Conservation (phyloP, 2,113 vertebrate species). For the Gobio gobio region DNA sequence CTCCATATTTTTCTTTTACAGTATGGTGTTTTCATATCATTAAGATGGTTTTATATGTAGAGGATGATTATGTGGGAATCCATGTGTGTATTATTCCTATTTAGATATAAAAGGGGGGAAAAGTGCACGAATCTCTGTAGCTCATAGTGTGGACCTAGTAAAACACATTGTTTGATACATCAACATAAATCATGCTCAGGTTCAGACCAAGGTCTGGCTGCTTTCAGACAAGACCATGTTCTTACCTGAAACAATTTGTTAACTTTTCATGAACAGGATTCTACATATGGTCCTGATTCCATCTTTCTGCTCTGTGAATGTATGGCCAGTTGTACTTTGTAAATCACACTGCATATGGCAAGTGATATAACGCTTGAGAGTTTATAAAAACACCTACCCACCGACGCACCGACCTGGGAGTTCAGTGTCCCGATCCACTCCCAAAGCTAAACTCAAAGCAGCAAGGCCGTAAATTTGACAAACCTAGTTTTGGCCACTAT, state of each 20-base stretch:
- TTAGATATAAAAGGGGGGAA: neutral
- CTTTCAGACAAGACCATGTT: slow-evolving; percentile 31
- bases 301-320: slow-evolving; percentile 42
- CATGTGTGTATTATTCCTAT: neutral
- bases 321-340: slow-evolving; percentile 44
- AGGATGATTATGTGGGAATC: neutral
- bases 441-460: slow-evolving; percentile 31
- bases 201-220: slow-evolving; percentile 47
- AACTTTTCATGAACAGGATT: slow-evolving; percentile 44
- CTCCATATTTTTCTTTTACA: neutral
- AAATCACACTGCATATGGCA: slow-evolving; percentile 46
- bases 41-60: neutral
- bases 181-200: slow-evolving; percentile 46
- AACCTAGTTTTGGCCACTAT: slow-evolving; percentile 13
- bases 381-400: slow-evolving; percentile 42
- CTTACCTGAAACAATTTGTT: slow-evolving; percentile 43
- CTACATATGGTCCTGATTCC: slow-evolving; percentile 56
- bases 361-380: slow-evolving; percentile 25
- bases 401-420: neutral
- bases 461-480: slow-evolving; percentile 6
- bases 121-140: neutral
- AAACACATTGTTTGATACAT: slow-evolving; percentile 47
- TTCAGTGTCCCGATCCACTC: slow-evolving; percentile 18
- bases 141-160: neutral
- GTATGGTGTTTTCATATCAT: neutral